phyloP scores from a whole-genome alignment of 2,797 vertebrate species.

The Spea hammondii region DNA sequence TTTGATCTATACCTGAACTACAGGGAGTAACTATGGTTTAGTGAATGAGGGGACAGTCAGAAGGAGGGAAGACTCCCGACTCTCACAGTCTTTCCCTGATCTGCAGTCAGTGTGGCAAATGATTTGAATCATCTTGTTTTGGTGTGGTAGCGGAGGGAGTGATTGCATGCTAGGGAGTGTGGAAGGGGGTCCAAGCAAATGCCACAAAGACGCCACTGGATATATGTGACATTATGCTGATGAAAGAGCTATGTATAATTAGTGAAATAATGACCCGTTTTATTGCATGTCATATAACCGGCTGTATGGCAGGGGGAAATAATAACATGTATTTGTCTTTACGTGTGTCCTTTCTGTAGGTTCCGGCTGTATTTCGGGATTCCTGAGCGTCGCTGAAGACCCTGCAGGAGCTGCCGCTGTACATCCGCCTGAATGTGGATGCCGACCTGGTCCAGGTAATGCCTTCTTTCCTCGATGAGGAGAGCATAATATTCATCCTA shows the following conservation, averaged over 20 bases:
- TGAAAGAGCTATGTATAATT: neutral
- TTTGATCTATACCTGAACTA: too few species aligned
- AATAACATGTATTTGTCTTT: neutral
- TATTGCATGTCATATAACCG: neutral
- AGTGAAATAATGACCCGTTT: neutral
- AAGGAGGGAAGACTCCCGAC: too few species aligned
- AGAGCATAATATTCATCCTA: too few species aligned
- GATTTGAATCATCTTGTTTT: too few species aligned
- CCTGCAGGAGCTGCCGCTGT: conserved; percentile 82
- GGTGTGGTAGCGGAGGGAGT: too few species aligned
- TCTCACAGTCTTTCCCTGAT: too few species aligned
- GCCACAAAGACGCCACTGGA: too few species aligned
- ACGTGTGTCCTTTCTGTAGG: conserved; percentile 59
- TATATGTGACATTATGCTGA: neutral
- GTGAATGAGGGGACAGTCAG: too few species aligned
- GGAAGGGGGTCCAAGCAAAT: too few species aligned
- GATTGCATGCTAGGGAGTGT: too few species aligned
- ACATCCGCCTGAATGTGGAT: conserved; percentile 81
- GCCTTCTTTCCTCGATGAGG: neutral
- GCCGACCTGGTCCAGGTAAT: conserved; percentile 83
- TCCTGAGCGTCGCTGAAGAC: conserved; percentile 74
- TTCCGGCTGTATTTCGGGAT: conserved; percentile 75
- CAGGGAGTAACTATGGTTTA: too few species aligned
- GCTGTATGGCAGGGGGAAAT: neutral
- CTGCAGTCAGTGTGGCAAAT: too few species aligned